These are phyloP conservation scores for Sisor rabdophorus DNA, from an alignment of 2,113 vertebrate genomes.

Conservation along the genomic window DNA sequence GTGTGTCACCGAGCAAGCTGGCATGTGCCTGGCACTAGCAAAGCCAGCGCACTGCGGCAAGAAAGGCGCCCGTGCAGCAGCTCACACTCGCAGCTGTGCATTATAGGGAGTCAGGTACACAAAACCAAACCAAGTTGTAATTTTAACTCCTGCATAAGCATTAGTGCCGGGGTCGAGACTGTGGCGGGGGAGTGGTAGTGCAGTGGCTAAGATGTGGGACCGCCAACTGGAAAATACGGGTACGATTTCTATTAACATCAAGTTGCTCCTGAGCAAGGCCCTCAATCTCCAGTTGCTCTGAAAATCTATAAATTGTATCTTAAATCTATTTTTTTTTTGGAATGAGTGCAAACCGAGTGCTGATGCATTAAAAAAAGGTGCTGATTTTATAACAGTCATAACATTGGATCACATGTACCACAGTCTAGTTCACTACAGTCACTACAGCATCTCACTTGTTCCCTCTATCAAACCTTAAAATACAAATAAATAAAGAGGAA, in stretches of 20 bases:
- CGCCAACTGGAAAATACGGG: no score
- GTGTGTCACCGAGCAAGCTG: constrained; percentile 58
- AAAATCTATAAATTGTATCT: constrained; percentile 60
- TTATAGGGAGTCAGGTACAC: constrained; percentile 61
- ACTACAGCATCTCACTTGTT: neutral
- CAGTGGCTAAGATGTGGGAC: no score
- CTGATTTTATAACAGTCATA: constrained; percentile 46
- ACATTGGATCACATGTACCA: no score
- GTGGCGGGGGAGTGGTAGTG: neutral
- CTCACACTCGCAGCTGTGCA: constrained; percentile 56
- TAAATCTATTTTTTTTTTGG: neutral
- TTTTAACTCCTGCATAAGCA: constrained; percentile 71
- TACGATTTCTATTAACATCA: no score
- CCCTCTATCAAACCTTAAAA: constrained; percentile 64
- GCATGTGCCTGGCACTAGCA: constrained; percentile 56
- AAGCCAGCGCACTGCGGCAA: constrained; percentile 61
- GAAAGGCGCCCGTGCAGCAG: constrained; percentile 51
- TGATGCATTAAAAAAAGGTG: constrained; percentile 41
- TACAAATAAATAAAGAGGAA: constrained; percentile 55
- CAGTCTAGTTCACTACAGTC: no score
- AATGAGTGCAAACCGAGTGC: neutral
- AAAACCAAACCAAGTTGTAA: constrained; percentile 71
- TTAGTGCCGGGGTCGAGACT: constrained; percentile 60
- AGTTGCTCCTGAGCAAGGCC: no score
- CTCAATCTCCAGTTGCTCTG: no score